Conservation (phyloP, 2,113 vertebrate species). For the Pollimyrus isidori region DNA sequence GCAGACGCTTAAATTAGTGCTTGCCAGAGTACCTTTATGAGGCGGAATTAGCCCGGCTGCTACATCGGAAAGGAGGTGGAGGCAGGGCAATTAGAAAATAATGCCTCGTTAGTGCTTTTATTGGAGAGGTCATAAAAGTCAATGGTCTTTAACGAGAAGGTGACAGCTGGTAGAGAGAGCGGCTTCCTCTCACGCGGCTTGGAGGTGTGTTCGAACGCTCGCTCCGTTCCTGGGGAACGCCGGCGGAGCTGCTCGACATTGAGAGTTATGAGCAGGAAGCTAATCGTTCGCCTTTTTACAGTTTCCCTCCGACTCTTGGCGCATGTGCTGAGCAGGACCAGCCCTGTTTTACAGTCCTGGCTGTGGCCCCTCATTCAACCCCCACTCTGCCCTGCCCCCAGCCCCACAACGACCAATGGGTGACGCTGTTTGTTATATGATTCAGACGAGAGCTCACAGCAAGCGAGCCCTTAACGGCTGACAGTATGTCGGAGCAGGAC, state of each 20-base stretch:
- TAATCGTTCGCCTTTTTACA: conserved; percentile 18
- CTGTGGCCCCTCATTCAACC: neutral
- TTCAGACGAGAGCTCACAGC: neutral
- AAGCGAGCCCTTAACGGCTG: neutral
- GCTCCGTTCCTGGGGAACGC: neutral
- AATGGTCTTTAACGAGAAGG: neutral
- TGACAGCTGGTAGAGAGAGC: neutral
- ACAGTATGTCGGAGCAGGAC: neutral
- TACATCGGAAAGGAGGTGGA: neutral
- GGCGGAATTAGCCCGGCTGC: conserved; percentile 3
- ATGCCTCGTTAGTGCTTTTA: conserved; percentile 16
- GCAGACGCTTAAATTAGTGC: neutral
- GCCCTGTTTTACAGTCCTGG: neutral
- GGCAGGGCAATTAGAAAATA: neutral
- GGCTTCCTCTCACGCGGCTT: neutral
- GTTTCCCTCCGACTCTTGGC: neutral
- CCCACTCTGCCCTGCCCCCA: neutral
- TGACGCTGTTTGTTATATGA: neutral
- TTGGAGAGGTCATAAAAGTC: conserved; percentile 2
- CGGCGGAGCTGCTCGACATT: neutral
- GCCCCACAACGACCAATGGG: neutral
- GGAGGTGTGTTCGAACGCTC: neutral
- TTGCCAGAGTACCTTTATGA: neutral
- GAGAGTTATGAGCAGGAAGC: conserved; percentile 6
- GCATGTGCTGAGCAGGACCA: neutral